Evolutionary conservation across 2,797 vertebrate genomes (phyloP).

Genomic region (Pseudochirops cupreus): DNA sequence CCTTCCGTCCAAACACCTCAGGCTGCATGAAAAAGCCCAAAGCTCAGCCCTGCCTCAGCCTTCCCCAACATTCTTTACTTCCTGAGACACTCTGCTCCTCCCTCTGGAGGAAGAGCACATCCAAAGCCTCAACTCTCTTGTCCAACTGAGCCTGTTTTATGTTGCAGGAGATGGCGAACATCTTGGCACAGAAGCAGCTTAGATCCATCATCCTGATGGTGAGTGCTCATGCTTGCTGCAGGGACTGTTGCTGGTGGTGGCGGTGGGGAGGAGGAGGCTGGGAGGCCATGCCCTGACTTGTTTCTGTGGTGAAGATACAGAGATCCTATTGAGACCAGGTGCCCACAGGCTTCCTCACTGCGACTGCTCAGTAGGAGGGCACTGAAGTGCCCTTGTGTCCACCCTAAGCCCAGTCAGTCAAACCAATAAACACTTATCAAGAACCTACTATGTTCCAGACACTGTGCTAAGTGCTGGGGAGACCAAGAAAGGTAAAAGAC

Average conservation of each 20-base stretch:
- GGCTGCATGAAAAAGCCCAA: no score
- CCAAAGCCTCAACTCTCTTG: background rate
- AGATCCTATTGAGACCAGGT: background rate
- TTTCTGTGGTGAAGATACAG: background rate
- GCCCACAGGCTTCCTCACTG: background rate
- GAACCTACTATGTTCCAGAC: no score
- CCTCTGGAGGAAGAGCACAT: no score
- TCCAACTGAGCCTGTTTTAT: constrained; percentile 37
- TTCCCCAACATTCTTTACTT: background rate
- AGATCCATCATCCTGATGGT: constrained; percentile 96
- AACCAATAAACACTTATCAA: no score
- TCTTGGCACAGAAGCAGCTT: constrained; percentile 97
- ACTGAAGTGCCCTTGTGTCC: background rate
- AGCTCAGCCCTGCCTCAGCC: no score
- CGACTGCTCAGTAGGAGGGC: fast-evolving
- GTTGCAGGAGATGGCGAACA: constrained; percentile 97
- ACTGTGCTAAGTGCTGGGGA: no score
- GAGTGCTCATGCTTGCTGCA: constrained; percentile 83
- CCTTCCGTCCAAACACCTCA: no score
- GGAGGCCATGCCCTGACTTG: background rate
- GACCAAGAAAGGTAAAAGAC: no score
- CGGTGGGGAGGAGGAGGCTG: background rate
- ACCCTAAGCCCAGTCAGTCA: no score
- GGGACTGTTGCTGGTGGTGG: background rate
- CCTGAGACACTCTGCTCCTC: constrained; percentile 65